Base-by-base conservation (phyloP, 1,140 invertebrate species). In the Anoplophora glabripennis region DNA sequence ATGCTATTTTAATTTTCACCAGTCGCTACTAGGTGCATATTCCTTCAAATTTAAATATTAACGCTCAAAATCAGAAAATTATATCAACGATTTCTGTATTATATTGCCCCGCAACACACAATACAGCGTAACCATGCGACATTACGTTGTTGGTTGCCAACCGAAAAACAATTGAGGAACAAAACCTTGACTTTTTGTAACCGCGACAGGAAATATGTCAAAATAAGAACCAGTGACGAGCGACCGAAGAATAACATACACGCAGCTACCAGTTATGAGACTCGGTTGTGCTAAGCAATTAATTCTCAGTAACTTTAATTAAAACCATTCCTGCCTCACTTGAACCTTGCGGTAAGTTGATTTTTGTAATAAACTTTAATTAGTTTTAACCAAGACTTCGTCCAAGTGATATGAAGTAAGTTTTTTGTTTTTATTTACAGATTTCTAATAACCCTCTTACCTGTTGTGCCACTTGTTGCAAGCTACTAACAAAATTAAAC, bases 391-490 rank as follows among this genome's bases (percentile, higher is more conserved):
- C 21, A 28, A 28, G 21, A 28, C 40, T 44, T 42, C 28, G 17
- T 7, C 21, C 14, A 34, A 5, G 12, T n/a, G 37, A 41, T 12
- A 12, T 41, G 15, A 41, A 36, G 54, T 56, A 56, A 56, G 54
- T 48, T 47, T 18, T 36, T 15, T 17, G 21, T 36, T 56, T 56
- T 48, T 48, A 21, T 56, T 56, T 56, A 17, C 54, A 56, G 54
- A 36, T 55, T 41, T 41, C 15, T 41, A 12, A 12, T 45, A 46
- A 48, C 44, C 8, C 12, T 46, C 14, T 40, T 11, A 28, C 42
- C 34, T 12, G 14, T 37, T 56, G 42, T 47, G 44, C 54, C 45
- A 56, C 54, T 56, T 56, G 54, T 56, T 56, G 54, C 44, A 7
- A 45, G 38, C 21, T 34, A 54, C 21, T 54, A 45, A 54, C 17